A percentile compares a stretch with the other conserved stretches of the same genome.
These are phyloP conservation scores for Cheilosia vulpina DNA, from an alignment of 2,888 invertebrate genomes.

Conservation along the genomic window DNA sequence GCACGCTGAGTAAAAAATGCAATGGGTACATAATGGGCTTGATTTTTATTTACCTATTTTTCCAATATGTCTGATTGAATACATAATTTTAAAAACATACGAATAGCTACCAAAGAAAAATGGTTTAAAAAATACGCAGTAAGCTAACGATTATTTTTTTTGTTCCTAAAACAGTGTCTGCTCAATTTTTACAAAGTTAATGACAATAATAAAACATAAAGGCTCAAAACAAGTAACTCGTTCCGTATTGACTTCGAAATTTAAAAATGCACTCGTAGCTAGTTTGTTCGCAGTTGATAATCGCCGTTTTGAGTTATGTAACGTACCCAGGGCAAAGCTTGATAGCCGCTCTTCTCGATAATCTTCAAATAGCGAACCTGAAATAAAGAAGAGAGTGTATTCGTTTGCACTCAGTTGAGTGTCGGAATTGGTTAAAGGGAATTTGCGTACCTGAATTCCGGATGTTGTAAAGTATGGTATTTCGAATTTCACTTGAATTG, in stretches of 20 bases:
- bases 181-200: too few relatives aligned
- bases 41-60: too few relatives aligned
- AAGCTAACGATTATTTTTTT: too few relatives aligned
- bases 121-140: too few relatives aligned
- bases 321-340: constrained; percentile 99
- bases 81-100: too few relatives aligned
- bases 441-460: constrained; percentile 93
- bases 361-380: constrained; percentile 96
- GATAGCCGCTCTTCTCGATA: constrained; percentile 99
- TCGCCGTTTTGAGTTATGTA: constrained; percentile 99
- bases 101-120: too few relatives aligned
- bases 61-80: too few relatives aligned
- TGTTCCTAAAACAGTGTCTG: too few relatives aligned
- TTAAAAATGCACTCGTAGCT: constrained; percentile 76
- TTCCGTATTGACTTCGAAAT: not conserved
- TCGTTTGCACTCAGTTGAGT: not conserved
- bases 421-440: not conserved
- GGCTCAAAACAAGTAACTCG: not conserved
- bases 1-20: too few relatives aligned
- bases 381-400: constrained; percentile 40
- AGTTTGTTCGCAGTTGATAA: constrained; percentile 97
- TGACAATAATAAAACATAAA: not conserved
- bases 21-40: too few relatives aligned
- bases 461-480: constrained; percentile 99
- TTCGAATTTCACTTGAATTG: constrained; percentile 99